These are phyloP conservation scores for Icerya purchasi DNA, from an alignment of 2,888 invertebrate species.

Conservation along the genomic window DNA sequence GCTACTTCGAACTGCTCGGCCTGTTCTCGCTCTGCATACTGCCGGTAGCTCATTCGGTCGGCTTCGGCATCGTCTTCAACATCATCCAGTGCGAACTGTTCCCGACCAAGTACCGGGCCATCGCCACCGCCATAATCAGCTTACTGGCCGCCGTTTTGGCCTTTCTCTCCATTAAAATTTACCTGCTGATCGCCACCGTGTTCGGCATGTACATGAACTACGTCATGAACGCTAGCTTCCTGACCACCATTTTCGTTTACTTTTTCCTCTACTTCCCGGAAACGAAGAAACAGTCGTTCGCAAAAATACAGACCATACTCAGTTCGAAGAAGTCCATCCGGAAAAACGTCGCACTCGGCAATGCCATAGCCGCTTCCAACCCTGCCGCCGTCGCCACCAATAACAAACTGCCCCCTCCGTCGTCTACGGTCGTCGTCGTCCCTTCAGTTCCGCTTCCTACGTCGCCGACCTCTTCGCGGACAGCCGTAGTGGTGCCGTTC, in stretches of 20 bases:
- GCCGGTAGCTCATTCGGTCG: not conserved
- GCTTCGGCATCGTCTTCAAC: not conserved
- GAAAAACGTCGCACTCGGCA: too few relatives aligned
- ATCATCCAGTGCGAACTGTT: not conserved
- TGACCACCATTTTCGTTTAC: not conserved
- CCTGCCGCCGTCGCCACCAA: too few relatives aligned
- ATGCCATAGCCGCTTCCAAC: too few relatives aligned
- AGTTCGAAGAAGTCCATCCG: not conserved
- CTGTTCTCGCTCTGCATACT: not conserved
- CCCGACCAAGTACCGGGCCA: not conserved
- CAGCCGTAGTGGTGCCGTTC: too few relatives aligned
- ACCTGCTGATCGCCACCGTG: not conserved
- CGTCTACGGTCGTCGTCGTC: too few relatives aligned
- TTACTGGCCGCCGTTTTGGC: not conserved
- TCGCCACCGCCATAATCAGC: not conserved
- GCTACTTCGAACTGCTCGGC: not conserved
- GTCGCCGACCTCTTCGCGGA: too few relatives aligned
- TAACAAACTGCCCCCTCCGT: too few relatives aligned
- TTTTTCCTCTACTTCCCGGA: not conserved
- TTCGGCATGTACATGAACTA: not conserved
- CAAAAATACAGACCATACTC: not conserved
- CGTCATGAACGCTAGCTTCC: not conserved
- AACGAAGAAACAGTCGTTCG: not conserved
- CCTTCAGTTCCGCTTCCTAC: too few relatives aligned
- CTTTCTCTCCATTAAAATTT: not conserved